Evolutionary conservation across 2,888 invertebrate species (phyloP).

Genomic region (Cerceris rybyensis): DNA sequence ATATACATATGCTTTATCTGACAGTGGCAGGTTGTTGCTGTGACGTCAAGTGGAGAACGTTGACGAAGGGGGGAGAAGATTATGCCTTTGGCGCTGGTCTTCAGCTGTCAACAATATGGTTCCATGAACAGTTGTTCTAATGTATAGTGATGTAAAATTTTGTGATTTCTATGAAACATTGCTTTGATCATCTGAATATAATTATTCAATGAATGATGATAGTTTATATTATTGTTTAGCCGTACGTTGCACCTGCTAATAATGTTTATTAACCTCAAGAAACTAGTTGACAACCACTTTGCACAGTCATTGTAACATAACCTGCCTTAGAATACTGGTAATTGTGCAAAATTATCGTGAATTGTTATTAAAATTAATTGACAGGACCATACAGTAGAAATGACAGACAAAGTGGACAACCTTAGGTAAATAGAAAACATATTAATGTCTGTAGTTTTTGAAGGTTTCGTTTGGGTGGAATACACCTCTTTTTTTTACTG

Average conservation of each 20-base stretch:
- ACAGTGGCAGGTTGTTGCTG: slow-evolving; percentile 44
- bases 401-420: slow-evolving; percentile 50
- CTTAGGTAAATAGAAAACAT: slow-evolving; percentile 57
- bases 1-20: background rate
- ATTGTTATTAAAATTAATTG: background rate
- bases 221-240: background rate
- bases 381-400: slow-evolving; percentile 21
- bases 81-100: slow-evolving; percentile 10
- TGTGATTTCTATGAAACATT: slow-evolving; percentile 7
- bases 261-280: slow-evolving; percentile 61
- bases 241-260: background rate
- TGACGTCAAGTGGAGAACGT: slow-evolving; percentile 53
- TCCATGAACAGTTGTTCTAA: slow-evolving; percentile 25
- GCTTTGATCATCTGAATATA: background rate
- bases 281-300: slow-evolving; percentile 75
- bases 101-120: slow-evolving; percentile 64
- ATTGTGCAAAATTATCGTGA: slow-evolving; percentile 28
- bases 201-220: slow-evolving; percentile 9
- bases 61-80: slow-evolving; percentile 8
- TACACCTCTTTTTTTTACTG: background rate
- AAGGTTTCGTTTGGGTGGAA: background rate
- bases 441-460: background rate
- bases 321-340: slow-evolving; percentile 3
- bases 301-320: slow-evolving; percentile 56
- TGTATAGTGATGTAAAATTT: slow-evolving; percentile 36